Conservation (phyloP, 92 coral and sea anemone species). For the Isaurus tuberculatus region DNA sequence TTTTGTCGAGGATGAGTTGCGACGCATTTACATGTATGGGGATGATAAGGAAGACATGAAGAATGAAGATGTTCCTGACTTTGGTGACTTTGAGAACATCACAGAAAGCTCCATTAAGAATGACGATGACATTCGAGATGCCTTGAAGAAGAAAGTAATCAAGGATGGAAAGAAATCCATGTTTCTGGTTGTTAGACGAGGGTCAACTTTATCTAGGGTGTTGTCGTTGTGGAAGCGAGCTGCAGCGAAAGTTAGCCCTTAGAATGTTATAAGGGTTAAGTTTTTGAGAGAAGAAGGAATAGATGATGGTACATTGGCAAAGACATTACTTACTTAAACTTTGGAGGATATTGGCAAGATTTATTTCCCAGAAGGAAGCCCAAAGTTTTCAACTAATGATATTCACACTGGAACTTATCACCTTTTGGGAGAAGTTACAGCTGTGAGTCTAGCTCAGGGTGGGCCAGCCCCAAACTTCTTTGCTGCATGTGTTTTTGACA, state of each 20-base stretch:
- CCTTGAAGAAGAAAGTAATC: conserved; percentile 54
- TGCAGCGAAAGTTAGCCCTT: conserved; percentile 36
- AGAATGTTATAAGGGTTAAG: conserved; percentile 30
- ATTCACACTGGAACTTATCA: conserved; percentile 25
- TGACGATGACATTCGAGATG: conserved; percentile 42
- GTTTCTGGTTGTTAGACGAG: conserved; percentile 42
- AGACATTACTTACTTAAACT: conserved; percentile 10
- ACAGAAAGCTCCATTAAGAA: conserved; percentile 36
- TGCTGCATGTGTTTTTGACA: conserved; percentile 22
- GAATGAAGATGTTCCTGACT: conserved; percentile 31
- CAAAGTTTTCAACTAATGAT: conserved; percentile 28
- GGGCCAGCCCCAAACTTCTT: conserved; percentile 22
- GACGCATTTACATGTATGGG: conserved; percentile 39
- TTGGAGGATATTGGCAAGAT: conserved; percentile 18
- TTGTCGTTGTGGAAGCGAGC: conserved; percentile 51
- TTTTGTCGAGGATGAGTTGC: conserved; percentile 51
- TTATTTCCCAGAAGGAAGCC: conserved; percentile 27
- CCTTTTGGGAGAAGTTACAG: conserved; percentile 14
- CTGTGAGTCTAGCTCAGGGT: conserved; percentile 28
- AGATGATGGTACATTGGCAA: conserved; percentile 23
- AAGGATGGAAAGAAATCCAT: conserved; percentile 38
- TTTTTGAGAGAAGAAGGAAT: conserved; percentile 26
- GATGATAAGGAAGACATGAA: conserved; percentile 27
- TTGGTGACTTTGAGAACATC: conserved; percentile 15
- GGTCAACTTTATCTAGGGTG: conserved; percentile 39